Base-by-base conservation (phyloP, 2,113 vertebrate species). In the Labeo catla region DNA sequence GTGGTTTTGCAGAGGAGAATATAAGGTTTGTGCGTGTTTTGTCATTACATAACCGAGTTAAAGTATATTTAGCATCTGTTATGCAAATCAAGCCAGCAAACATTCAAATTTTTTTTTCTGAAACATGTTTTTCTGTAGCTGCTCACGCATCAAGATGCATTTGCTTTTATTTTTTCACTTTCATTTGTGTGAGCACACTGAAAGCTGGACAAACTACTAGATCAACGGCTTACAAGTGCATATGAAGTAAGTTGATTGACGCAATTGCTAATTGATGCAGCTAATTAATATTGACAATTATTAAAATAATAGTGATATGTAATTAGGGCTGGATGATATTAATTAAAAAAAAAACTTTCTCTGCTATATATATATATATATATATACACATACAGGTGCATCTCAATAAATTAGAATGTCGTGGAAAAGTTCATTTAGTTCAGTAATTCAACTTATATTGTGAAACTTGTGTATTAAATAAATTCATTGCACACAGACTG, bases 201-300 rank as follows among this genome's bases (percentile, higher is more conserved):
- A 59, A 66, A 34, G 12, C 28, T 66, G 23, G 28, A 34, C 50
- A 3, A 19, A 77, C 76, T 54, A 8, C 50, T 39, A 16, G 15
- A 77, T 77, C 28, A 21, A 36, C 34, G 11, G 28, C 15, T 36
- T 39, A 50, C 76, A 77, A 77, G 15, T 36, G 76, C 28, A 54
- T 77, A 6, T 19, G 8, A 77, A 28, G 76, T 77, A 54, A 77
- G 76, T 77, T 36, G 57, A 77, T 57, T 57, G 15, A 57, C 57
- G 13, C 13, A 66, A 0, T 4, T 19, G 3, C 9, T 13, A 7
- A 34, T 34, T 66, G 2, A 28, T 66, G 28, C 5, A 36, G 28
- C 6, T 66, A 34, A 36, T 66, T 66, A 34, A 34, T 65, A 4
- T 65, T 65, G 34, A 65, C 63, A 65, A 28, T 65, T 65, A 65